Evolutionary conservation across 2,113 vertebrate genomes (phyloP), one percentile per base, ranked within the genome.

Genomic region (Coptodon rendalli): DNA sequence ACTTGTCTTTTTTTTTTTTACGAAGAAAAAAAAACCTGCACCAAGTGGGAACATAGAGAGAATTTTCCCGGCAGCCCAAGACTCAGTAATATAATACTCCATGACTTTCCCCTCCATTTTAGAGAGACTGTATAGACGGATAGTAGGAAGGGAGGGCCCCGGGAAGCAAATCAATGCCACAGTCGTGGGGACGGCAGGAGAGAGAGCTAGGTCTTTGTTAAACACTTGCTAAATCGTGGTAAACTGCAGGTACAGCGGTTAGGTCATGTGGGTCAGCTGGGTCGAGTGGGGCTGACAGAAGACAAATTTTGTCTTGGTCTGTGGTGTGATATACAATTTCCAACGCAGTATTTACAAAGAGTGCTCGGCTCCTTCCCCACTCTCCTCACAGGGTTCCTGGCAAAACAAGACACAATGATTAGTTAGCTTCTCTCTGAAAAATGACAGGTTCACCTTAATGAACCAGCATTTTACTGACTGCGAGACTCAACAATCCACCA

Each of bases 151-250:
- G 2, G 16, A 61, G 59, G 16, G 9, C 16, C 29, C 29, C 9
- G 0, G 6, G 59, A 36, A 36, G 29, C 29, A 63, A 63, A 63
- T 36, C 59, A 63, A 7, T 63, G 29, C 59, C 59, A 63, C 59
- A 36, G 59, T 36, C 3, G 0, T 36, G 3, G 59, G 59, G 29
- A 63, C 0, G 3, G 16, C 29, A 11, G 59, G 16, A 36, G 0
- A 63, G 59, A 63, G 16, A 63, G 59, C 16, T 63, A 11, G 29
- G 16, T 34, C 29, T 63, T 63, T 63, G 59, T 29, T 63, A 34
- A 63, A 36, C 29, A 36, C 59, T 1, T 36, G 29, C 29, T 63
- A 63, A 63, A 63, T 2, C 6, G 9, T 36, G 29, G 59, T 19
- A 11, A 63, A 63, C 29, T 63, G 29, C 9, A 63, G 2, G 6